Evolutionary conservation across 2,888 invertebrate genomes (phyloP).

Genomic region (Deroplatys truncata): DNA sequence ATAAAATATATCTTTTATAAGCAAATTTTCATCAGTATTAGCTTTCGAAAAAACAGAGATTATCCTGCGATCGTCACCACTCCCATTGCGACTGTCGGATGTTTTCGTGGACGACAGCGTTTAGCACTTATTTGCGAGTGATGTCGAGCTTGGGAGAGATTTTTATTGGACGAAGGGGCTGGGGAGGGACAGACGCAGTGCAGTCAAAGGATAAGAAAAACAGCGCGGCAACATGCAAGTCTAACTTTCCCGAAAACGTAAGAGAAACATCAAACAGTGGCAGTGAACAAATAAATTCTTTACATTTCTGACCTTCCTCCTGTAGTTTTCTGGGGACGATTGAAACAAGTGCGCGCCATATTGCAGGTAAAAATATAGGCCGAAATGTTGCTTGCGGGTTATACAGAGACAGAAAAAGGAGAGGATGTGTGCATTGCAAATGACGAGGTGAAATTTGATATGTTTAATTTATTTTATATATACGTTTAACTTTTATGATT

Average conservation of each 20-base stretch:
- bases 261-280: background rate
- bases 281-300: background rate
- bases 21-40: background rate
- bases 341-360: background rate
- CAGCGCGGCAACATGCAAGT: background rate
- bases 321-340: background rate
- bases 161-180: background rate
- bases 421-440: conserved; percentile 11
- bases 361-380: background rate
- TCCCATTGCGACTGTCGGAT: background rate
- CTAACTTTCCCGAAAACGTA: background rate
- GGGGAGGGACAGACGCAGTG: background rate
- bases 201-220: background rate
- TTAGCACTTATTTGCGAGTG: background rate
- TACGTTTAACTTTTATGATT: background rate
- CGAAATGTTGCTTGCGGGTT: background rate
- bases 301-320: background rate
- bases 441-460: conserved; percentile 16
- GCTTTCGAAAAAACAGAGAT: background rate
- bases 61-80: background rate
- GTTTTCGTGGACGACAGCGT: too few relatives aligned
- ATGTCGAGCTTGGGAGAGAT: background rate
- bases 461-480: conserved; percentile 6
- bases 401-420: background rate
- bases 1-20: background rate